Evolutionary conservation across 2,888 invertebrate genomes (phyloP), one percentile per base, ranked within the genome.

Genomic region (Coelopa pilipes): DNA sequence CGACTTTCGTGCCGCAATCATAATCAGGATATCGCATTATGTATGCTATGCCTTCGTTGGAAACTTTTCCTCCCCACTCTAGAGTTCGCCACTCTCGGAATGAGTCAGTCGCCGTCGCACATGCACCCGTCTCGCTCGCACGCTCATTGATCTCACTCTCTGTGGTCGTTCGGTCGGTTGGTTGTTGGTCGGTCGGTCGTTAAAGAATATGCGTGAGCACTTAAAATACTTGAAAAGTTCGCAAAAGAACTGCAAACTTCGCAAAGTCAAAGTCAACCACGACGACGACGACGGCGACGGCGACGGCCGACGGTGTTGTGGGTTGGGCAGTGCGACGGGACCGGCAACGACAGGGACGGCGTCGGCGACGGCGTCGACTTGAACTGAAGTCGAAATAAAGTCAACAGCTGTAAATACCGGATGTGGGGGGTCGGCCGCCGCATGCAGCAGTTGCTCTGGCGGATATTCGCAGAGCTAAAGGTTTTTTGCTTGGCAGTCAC

Each of bases 331-430:
- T 4, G 34, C 34, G 34, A 7, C 4, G 34, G 2, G 34, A 34
- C 34, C 7, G 57, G n/a, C 2, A 10, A 57, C 50, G 15, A 21
- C 2, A 10, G 17, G 24, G 15, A 21, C 65, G 65, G 13, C 47
- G 65, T 17, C 49, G 17, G 17, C 17, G 63, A 3, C 46, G 66
- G 13, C 50, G 66, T 1, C 34, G 34, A 34, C 34, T 34, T 34
- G 34, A 34, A 34, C 34, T 24, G 47, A n/a, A 15, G 49, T 13
- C 13, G 62, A 50, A 34, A 62, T 17, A 45, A 70, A 60, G 24
- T 53, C 62, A 71, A 63, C 70, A 71, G 70, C 70, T 71, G 70
- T 63, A 71, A 62, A 71, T 60, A 71, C 70, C 70, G 70, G 70
- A 71, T 71, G 70, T 71, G 70, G 70, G 70, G 70, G 70, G 70